A percentile compares a stretch with the other conserved stretches of the same genome.
phyloP scores from a whole-genome alignment of 2,888 invertebrate genomes.

The Chironomus tentans region DNA sequence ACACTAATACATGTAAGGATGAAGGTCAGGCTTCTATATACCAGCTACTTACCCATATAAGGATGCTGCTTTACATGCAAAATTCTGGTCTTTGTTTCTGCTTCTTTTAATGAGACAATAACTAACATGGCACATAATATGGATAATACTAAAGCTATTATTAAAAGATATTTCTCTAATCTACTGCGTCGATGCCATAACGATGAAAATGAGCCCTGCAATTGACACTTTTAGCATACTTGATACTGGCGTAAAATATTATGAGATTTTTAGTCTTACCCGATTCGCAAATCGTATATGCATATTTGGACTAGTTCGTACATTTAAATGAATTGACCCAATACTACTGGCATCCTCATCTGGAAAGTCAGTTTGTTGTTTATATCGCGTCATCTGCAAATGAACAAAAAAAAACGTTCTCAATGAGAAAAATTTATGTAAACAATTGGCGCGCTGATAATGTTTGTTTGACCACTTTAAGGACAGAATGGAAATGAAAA shows the following conservation, averaged over 20 bases:
- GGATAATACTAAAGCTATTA: slow-evolving; percentile 46
- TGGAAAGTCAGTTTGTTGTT: slow-evolving; percentile 71
- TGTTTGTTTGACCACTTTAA: too few species aligned
- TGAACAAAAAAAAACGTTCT: background rate
- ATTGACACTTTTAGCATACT: background rate
- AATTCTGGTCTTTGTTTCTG: slow-evolving; percentile 44
- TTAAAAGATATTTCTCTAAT: slow-evolving; percentile 56
- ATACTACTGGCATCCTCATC: slow-evolving; percentile 75
- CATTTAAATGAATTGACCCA: slow-evolving; percentile 74
- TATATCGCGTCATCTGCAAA: slow-evolving; percentile 76
- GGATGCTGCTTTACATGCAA: slow-evolving; percentile 38
- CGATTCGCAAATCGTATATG: slow-evolving; percentile 72
- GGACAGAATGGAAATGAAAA: too few species aligned
- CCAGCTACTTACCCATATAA: background rate
- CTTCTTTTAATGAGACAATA: slow-evolving; percentile 49
- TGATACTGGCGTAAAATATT: background rate
- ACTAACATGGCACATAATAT: slow-evolving; percentile 51
- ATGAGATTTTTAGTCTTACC: slow-evolving; percentile 31
- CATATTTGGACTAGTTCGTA: slow-evolving; percentile 67
- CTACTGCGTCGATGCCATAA: slow-evolving; percentile 65
- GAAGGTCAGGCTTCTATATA: too few species aligned
- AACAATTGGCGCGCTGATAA: background rate
- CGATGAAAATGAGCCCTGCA: slow-evolving; percentile 52
- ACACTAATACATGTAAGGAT: too few species aligned
- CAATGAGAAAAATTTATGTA: background rate